phyloP scores from a whole-genome alignment of 1,140 invertebrate genomes.

The Subanguina moxae region DNA sequence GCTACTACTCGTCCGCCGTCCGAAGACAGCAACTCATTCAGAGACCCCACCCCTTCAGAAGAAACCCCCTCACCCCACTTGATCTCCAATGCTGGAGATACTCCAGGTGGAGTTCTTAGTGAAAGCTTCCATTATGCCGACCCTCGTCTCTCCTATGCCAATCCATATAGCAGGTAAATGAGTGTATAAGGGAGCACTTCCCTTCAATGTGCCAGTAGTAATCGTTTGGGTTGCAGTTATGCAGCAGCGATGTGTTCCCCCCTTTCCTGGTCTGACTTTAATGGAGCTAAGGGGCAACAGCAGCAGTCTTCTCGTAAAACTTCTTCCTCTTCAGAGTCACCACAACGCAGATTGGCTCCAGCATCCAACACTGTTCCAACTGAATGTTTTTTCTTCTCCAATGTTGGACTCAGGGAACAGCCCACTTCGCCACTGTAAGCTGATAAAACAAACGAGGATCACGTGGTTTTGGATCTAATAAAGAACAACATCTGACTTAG shows the following conservation, averaged over 20 bases:
- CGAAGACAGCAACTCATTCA: constrained; percentile 11
- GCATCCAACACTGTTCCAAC: not conserved
- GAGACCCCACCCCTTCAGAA: constrained; percentile 8
- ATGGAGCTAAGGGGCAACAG: not conserved
- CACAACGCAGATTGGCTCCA: not conserved
- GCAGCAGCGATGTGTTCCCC: constrained; percentile 37
- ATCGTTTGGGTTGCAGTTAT: constrained; percentile 22
- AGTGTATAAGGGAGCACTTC: too few species aligned
- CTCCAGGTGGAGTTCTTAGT: not conserved
- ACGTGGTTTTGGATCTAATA: too few species aligned
- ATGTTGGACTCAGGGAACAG: not conserved
- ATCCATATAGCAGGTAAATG: constrained; percentile 38
- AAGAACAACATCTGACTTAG: too few species aligned
- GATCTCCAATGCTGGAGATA: not conserved
- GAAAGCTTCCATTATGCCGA: constrained; percentile 19
- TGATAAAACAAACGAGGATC: not conserved
- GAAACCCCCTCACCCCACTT: not conserved
- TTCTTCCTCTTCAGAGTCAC: not conserved
- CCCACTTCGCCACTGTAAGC: not conserved
- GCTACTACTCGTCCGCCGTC: constrained; percentile 9
- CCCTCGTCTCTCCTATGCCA: constrained; percentile 33
- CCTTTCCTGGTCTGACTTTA: constrained; percentile 12
- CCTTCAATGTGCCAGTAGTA: not conserved
- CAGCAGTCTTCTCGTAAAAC: not conserved
- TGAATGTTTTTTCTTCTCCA: not conserved